Conservation (phyloP, 2,113 vertebrate species). For the Phaethornis superciliosus region DNA sequence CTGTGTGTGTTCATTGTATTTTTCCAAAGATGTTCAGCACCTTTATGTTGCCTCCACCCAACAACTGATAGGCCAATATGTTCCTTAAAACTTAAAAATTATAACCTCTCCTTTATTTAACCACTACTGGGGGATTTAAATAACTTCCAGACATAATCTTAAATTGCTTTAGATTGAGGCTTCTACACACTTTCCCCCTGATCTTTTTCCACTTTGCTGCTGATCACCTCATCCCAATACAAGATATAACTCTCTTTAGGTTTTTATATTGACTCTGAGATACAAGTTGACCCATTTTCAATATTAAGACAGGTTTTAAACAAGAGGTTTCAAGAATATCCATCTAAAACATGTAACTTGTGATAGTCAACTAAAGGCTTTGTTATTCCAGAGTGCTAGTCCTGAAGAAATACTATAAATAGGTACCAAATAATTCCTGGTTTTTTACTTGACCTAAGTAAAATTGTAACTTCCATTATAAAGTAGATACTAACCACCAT, state of each 20-base stretch:
- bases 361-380: background rate
- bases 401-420: background rate
- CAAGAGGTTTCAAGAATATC: background rate
- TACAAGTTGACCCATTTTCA: background rate
- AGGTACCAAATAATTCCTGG: background rate
- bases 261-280: background rate
- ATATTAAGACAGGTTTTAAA: background rate
- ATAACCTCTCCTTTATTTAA: slow-evolving; percentile 45
- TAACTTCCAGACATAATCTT: slow-evolving; percentile 54
- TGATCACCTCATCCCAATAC: slow-evolving; percentile 26
- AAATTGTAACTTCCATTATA: background rate
- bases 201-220: slow-evolving; percentile 57
- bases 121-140: slow-evolving; percentile 53
- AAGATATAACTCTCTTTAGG: background rate
- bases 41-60: slow-evolving; percentile 12
- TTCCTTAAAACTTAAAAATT: background rate
- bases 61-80: background rate
- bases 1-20: background rate
- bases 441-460: background rate
- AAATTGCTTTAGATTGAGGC: slow-evolving; percentile 22
- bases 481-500: background rate
- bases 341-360: background rate
- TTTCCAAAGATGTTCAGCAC: slow-evolving; percentile 39
- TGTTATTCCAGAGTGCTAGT: background rate
- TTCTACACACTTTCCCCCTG: slow-evolving; percentile 11